Evolutionary conservation across 1,140 invertebrate species (phyloP).

Genomic region (Antheraea mylitta): DNA sequence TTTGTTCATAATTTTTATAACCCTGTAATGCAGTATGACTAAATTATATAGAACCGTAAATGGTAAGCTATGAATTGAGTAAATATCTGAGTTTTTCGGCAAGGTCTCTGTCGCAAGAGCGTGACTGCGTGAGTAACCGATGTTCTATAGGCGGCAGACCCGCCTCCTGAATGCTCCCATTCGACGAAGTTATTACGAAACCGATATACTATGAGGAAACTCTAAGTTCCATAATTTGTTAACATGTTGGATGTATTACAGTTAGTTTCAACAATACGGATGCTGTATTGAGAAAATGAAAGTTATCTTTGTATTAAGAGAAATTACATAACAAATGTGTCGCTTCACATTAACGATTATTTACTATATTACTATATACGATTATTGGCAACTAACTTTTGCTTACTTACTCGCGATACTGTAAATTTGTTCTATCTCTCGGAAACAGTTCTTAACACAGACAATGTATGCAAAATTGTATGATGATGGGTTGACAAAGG

Average conservation of each 20-base stretch:
- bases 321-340: background rate
- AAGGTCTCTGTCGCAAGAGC: constrained; percentile 22
- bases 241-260: background rate
- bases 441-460: too few relatives aligned
- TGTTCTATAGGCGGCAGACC: constrained; percentile 25
- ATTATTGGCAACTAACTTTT: too few relatives aligned
- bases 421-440: too few relatives aligned
- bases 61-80: background rate
- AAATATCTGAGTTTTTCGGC: constrained; percentile 1
- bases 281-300: background rate
- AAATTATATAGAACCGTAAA: background rate
- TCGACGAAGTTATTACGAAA: constrained; percentile 40
- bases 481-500: too few relatives aligned
- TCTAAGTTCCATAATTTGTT: constrained; percentile 4
- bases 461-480: too few relatives aligned
- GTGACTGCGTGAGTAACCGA: constrained; percentile 29
- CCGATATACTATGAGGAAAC: constrained; percentile 5
- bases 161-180: constrained; percentile 45
- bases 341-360: too few relatives aligned
- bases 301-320: background rate
- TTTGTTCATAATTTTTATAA: too few relatives aligned
- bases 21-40: too few relatives aligned
- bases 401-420: too few relatives aligned
- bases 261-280: background rate
- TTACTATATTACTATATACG: too few relatives aligned